phyloP scores from a whole-genome alignment of 2,888 invertebrate species.

The Ornithoptera alexandrae region DNA sequence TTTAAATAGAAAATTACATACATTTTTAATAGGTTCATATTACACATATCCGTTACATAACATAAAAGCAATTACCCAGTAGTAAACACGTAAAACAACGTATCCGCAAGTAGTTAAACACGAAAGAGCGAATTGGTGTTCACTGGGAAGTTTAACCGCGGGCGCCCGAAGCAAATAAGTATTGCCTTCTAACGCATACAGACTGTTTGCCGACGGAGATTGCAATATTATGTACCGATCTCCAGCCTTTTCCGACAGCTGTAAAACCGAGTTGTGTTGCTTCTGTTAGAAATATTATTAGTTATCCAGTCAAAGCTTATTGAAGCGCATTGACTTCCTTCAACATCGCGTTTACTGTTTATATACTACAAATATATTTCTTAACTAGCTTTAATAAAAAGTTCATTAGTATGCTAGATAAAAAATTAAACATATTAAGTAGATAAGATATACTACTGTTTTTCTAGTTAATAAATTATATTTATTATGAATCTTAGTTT shows the following conservation, averaged over 20 bases:
- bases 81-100: conserved; percentile 44
- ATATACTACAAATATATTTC: background rate
- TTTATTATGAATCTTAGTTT: no score
- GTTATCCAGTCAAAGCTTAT: conserved; percentile 48
- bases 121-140: conserved; percentile 71
- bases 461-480: no score
- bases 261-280: conserved; percentile 50
- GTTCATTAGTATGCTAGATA: background rate
- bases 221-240: conserved; percentile 74
- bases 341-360: background rate
- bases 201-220: conserved; percentile 69
- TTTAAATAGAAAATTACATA: background rate
- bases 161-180: conserved; percentile 57
- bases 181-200: conserved; percentile 63
- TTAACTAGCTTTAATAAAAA: background rate
- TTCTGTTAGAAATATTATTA: conserved; percentile 54
- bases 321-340: conserved; percentile 38
- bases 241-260: conserved; percentile 55
- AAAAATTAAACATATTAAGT: no score
- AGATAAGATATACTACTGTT: no score
- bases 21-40: background rate
- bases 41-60: background rate
- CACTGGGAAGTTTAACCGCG: conserved; percentile 65
- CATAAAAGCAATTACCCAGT: background rate
- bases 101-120: conserved; percentile 63